A percentile compares a stretch with the other conserved stretches of the same genome.
Conservation (phyloP, 2,888 invertebrate species). For the Papilio demoleus region DNA sequence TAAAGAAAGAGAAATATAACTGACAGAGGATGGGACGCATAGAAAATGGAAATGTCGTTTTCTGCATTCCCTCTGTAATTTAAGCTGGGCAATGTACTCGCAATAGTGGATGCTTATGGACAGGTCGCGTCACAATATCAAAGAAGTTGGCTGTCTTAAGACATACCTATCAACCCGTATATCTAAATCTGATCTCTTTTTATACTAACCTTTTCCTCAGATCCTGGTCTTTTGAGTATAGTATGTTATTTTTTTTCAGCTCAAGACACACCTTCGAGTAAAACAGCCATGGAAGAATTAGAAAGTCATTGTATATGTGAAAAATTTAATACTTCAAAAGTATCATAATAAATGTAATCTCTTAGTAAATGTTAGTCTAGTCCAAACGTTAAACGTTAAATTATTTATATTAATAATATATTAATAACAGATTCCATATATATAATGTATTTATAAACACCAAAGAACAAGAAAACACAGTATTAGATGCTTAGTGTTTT, state of each 20-base stretch:
- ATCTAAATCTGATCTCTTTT: no score
- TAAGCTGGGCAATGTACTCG: no score
- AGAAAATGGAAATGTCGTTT: no score
- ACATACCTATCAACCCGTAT: no score
- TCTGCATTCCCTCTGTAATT: no score
- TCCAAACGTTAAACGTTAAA: slow-evolving; percentile 48
- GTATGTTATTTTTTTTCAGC: slow-evolving; percentile 53
- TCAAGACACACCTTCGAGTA: slow-evolving; percentile 43
- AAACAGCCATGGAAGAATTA: slow-evolving; percentile 66
- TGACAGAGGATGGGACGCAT: no score
- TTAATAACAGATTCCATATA: slow-evolving; percentile 50
- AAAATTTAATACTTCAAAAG: slow-evolving; percentile 55
- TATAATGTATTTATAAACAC: slow-evolving; percentile 50
- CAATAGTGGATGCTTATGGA: no score
- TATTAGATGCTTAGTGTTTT: slow-evolving; percentile 50
- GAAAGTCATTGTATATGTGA: slow-evolving; percentile 51
- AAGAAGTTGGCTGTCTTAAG: no score
- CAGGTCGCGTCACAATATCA: no score
- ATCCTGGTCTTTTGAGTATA: neutral
- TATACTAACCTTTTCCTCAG: neutral
- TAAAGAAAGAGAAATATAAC: no score
- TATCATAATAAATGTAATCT: slow-evolving; percentile 50
- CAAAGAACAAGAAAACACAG: slow-evolving; percentile 37
- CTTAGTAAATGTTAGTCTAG: slow-evolving; percentile 53
- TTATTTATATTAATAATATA: slow-evolving; percentile 46